Evolutionary conservation across 2,113 vertebrate species (phyloP).

Genomic region (Dissostichus mawsoni): DNA sequence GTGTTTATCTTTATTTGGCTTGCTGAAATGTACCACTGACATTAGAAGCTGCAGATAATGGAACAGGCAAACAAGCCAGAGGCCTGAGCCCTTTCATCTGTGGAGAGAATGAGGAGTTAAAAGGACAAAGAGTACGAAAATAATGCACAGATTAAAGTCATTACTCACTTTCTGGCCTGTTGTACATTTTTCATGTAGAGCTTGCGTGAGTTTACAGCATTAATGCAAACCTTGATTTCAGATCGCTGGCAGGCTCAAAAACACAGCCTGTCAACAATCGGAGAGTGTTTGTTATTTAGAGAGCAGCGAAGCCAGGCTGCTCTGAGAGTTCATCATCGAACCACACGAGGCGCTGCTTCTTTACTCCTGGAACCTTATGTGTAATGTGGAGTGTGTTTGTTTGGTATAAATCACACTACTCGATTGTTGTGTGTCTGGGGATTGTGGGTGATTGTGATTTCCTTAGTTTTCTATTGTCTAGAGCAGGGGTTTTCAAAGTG

Average conservation of each 20-base stretch:
- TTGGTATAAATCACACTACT: constrained; percentile 10
- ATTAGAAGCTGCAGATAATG: constrained; percentile 75
- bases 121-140: constrained; percentile 69
- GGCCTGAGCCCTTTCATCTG: constrained; percentile 77
- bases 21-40: constrained; percentile 79
- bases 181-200: constrained; percentile 77
- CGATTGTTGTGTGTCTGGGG: not conserved
- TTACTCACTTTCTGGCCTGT: constrained; percentile 77
- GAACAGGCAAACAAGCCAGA: constrained; percentile 76
- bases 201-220: constrained; percentile 72
- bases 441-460: no score
- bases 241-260: constrained; percentile 61
- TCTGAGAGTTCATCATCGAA: constrained; percentile 24
- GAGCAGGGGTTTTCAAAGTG: not conserved
- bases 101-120: constrained; percentile 70
- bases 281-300: constrained; percentile 69
- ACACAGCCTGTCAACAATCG: constrained; percentile 72
- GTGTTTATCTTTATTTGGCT: constrained; percentile 80
- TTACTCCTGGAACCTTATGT: constrained; percentile 21
- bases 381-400: not conserved
- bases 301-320: constrained; percentile 36
- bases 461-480: not conserved
- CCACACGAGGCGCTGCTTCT: constrained; percentile 15
- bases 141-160: constrained; percentile 79
- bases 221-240: constrained; percentile 70